Evolutionary conservation across 2,888 invertebrate genomes (phyloP).

Genomic region (Sesia apiformis): DNA sequence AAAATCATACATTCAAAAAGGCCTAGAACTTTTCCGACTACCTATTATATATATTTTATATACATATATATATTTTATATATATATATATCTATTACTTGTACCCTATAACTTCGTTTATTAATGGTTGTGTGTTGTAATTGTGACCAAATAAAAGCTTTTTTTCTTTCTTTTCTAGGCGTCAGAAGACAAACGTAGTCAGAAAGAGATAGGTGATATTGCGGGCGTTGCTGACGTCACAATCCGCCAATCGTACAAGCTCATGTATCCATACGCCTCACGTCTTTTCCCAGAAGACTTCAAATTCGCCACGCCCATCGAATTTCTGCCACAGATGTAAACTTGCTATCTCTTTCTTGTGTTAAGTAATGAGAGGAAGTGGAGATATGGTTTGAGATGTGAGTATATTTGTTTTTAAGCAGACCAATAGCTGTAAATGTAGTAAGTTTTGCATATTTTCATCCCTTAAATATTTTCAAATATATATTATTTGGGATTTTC

Average conservation of each 20-base stretch:
- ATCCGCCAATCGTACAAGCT: constrained; percentile 97
- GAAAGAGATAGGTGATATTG: constrained; percentile 98
- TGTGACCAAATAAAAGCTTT: no score
- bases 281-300: constrained; percentile 97
- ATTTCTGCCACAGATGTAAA: constrained; percentile 89
- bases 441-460: no score
- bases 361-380: no score
- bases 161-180: constrained; percentile 71
- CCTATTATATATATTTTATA: not conserved
- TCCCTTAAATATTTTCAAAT: no score
- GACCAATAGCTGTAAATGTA: no score
- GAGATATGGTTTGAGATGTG: no score
- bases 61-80: not conserved
- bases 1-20: no score
- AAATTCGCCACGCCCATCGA: constrained; percentile 96
- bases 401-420: no score
- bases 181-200: constrained; percentile 95
- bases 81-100: not conserved
- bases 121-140: no score
- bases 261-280: constrained; percentile 94
- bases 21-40: no score
- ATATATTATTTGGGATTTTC: no score
- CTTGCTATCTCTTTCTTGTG: no score
- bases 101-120: not conserved
- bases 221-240: constrained; percentile 98